Evolutionary conservation across 1,140 invertebrate species (phyloP), one percentile per base, ranked within the genome.

Genomic region (Pseudomyrmex cubaensis): DNA sequence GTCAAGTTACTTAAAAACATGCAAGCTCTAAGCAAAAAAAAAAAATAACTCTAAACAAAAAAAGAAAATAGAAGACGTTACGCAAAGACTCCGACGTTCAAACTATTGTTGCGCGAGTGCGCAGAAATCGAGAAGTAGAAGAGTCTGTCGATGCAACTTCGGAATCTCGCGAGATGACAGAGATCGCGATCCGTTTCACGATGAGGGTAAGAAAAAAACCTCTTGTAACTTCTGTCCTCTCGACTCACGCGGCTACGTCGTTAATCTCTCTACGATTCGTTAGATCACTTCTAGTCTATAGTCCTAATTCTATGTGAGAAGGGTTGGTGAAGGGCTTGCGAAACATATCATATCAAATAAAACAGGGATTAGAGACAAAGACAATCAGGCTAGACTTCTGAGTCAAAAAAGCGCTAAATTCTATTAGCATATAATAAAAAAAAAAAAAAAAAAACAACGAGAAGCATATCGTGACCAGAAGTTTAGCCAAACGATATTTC

Each of bases 51-150:
- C 57, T 35, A 88, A 85, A 85, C 76, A 87, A 82, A 83, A 85
- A 84, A 82, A 76, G 59, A 2, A 83, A 9, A 54, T 62, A 35
- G 35, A 35, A 35, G 35, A 84, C 63, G 61, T 66, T 35, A 35
- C 50, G 84, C 87, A 85, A 73, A 86, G 88, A 89, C 84, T 88
- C 87, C 87, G 84, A 88, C 87, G 83, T 88, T 89, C 78, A 57
- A 88, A 48, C 46, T 83, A 77, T 10, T 59, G 20, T 82, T 72
- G 64, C 82, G 82, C 63, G 61, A 50, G 22, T 46, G 80, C 82
- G 85, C 56, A 59, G 46, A 80, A 54, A 80, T 83, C 78, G 78
- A 83, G 59, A 77, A 73, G 76, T 87, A 17, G 78, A 83, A 80
- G 82, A 73, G 52, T 70, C 44, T 22, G 54, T 80, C n/a, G 44